Evolutionary conservation across 2,888 invertebrate species (phyloP), one percentile per base, ranked within the genome.

Genomic region (Microctonus brassicae): DNA sequence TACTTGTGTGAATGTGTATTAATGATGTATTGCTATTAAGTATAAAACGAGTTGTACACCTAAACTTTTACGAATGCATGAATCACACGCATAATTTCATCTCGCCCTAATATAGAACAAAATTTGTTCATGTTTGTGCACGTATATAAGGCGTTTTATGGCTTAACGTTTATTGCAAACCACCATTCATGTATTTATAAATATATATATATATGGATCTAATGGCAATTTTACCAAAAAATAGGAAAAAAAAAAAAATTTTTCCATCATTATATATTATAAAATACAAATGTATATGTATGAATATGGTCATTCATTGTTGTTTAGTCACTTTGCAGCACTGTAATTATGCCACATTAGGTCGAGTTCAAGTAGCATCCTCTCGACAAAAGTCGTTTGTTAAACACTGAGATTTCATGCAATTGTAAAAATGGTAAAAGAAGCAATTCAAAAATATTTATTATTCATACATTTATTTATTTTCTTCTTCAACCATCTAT

Each of bases 81-180:
- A 55, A 65, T 65, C 65, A 65, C 53, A 55, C 53, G 55, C 55
- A 53, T 65, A 24, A 65, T 65, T 57, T 55, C 13, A 34, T 11
- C 11, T 34, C 7, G 11, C 7, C 34, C 34, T 34, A 36, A 10
- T 36, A 36, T 36, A 5, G 36, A 36, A 36, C 2, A 11, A 36
- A 36, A 11, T 36, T 36, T 11, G 5, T 11, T 9, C 11, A 9
- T 36, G 10, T 10, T 36, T 2, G 11, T 10, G 36, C 10, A 36
- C 36, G 11, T 36, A 10, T 11, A 7, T 2, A 36, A 2, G 9
- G 11, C 9, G 9, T 36, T 36, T 36, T 10, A 10, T 0, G 7
- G 2, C 5, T 10, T 2, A 36, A 36, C 10, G 36, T 36, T 36
- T 36, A 36, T 36, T 1, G 0, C 9, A 36, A 36, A 9, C 11